phyloP scores from a whole-genome alignment of 2,888 invertebrate species.

The Xylophagus ater region DNA sequence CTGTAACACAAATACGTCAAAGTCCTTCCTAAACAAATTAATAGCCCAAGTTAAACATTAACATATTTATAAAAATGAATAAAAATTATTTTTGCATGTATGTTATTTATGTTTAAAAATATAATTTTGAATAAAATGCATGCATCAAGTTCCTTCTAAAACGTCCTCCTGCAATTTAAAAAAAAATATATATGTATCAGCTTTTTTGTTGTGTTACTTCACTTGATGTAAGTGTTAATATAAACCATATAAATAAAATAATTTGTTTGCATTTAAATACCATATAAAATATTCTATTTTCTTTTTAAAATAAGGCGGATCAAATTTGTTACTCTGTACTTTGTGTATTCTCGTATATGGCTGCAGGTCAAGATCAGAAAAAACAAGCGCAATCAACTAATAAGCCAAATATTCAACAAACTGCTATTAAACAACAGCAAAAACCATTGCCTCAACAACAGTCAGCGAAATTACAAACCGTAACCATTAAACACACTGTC shows the following conservation, averaged over 20 bases:
- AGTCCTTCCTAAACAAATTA: too few species aligned
- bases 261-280: neutral
- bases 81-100: constrained; percentile 5
- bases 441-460: constrained; percentile 23
- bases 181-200: constrained; percentile 19
- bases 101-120: neutral
- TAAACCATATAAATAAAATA: neutral
- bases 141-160: constrained; percentile 4
- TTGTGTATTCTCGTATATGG: constrained; percentile 98
- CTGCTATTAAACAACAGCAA: constrained; percentile 16
- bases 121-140: constrained; percentile 8
- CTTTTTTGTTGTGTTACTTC: constrained; percentile 24
- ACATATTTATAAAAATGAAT: constrained; percentile 2
- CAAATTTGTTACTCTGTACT: constrained; percentile 99
- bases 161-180: too few species aligned
- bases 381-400: constrained; percentile 37
- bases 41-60: constrained; percentile 4
- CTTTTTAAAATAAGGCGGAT: constrained; percentile 63
- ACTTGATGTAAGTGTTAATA: constrained; percentile 7
- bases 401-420: constrained; percentile 16
- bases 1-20: too few species aligned
- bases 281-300: constrained; percentile 8
- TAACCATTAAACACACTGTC: constrained; percentile 33
- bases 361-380: constrained; percentile 76
- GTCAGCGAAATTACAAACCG: constrained; percentile 24